Conservation (phyloP, 64 coral and sea anemone species). For the Stichodactyla helianthus region DNA sequence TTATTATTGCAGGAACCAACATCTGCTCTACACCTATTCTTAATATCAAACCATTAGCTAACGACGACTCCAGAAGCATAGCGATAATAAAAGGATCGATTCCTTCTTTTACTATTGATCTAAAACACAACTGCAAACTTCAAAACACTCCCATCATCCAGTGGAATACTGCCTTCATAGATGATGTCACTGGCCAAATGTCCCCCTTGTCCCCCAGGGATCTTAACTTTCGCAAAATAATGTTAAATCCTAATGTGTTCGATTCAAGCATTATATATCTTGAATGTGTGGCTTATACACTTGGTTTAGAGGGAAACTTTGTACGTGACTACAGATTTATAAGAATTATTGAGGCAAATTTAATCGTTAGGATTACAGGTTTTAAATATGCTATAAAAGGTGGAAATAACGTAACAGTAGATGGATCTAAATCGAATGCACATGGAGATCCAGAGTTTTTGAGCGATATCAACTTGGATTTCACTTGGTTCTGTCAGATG, state of each 20-base stretch:
- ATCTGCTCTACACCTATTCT: not conserved
- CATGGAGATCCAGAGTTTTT: not conserved
- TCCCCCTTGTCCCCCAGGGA: not conserved
- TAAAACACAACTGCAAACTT: conserved; percentile 1
- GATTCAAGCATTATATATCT: not conserved
- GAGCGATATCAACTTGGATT: not conserved
- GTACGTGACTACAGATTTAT: conserved; percentile 19
- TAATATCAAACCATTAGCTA: not conserved
- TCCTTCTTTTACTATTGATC: not conserved
- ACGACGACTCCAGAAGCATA: not conserved
- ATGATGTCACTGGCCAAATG: not conserved
- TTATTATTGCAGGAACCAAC: not conserved
- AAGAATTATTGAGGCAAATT: conserved; percentile 1
- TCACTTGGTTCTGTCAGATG: conserved; percentile 11
- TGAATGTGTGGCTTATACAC: not conserved
- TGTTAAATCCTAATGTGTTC: not conserved
- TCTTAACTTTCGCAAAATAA: not conserved
- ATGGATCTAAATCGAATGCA: not conserved
- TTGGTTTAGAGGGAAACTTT: not conserved
- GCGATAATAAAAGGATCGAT: not conserved
- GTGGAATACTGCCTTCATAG: conserved; percentile 10
- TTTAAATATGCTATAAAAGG: not conserved
- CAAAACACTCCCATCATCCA: not conserved
- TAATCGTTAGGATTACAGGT: not conserved
- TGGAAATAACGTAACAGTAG: not conserved